These are phyloP conservation scores for Phrynocephalus guinanensis DNA, from an alignment of 2,797 vertebrate genomes.

Conservation along the genomic window DNA sequence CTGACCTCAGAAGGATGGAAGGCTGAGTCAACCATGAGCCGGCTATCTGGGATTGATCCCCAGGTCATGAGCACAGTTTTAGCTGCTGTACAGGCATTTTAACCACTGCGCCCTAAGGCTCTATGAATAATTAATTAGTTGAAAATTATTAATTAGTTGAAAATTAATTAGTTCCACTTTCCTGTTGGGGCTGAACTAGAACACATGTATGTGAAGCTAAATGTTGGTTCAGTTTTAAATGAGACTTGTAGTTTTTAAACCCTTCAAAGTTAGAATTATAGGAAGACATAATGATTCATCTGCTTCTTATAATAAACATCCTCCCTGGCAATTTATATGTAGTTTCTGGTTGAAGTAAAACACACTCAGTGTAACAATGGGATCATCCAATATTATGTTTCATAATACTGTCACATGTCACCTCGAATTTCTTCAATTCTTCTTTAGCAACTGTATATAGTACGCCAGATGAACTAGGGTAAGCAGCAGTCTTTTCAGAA, in stretches of 20 bases:
- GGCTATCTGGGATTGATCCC: too few species aligned
- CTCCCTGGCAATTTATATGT: conserved; percentile 24
- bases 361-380: conserved; percentile 62
- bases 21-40: too few species aligned
- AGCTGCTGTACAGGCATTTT: too few species aligned
- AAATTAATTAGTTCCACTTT: background rate
- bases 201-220: background rate
- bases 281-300: conserved; percentile 19
- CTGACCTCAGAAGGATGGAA: too few species aligned
- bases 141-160: background rate
- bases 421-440: conserved; percentile 97
- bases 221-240: background rate
- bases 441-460: conserved; percentile 95
- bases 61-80: too few species aligned
- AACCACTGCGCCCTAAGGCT: too few species aligned
- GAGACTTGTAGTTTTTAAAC: background rate
- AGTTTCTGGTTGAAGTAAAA: conserved; percentile 53
- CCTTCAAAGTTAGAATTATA: background rate
- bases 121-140: background rate
- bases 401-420: conserved; percentile 63
- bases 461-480: conserved; percentile 94
- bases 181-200: background rate
- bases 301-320: conserved; percentile 21
- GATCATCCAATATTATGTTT: conserved; percentile 62
- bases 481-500: conserved; percentile 92